Conservation (phyloP, 2,797 vertebrate species). For the Octomys mimax region DNA sequence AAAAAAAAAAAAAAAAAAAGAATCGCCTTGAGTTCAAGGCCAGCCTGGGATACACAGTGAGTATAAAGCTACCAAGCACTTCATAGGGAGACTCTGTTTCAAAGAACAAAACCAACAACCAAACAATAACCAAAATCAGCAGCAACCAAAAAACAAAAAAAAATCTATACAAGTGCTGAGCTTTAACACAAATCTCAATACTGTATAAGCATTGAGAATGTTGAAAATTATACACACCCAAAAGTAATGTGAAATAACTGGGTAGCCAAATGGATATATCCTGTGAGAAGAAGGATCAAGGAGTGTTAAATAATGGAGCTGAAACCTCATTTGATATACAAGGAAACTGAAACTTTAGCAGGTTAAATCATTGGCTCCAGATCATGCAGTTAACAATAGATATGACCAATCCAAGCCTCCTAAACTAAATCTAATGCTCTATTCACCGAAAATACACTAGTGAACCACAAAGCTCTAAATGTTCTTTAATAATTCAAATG, state of each 20-base stretch:
- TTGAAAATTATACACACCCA: slow-evolving; percentile 52
- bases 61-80: neutral
- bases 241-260: slow-evolving; percentile 67
- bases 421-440: neutral
- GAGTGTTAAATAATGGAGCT: neutral
- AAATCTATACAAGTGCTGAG: slow-evolving; percentile 36
- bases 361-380: neutral
- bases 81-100: neutral
- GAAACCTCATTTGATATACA: slow-evolving; percentile 13
- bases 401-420: neutral
- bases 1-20: neutral
- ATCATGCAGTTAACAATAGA: neutral
- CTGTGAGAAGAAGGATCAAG: slow-evolving; percentile 53
- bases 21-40: neutral
- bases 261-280: neutral
- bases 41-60: neutral
- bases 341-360: neutral
- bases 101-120: neutral
- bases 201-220: slow-evolving; percentile 32
- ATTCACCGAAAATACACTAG: neutral
- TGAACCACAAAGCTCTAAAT: neutral
- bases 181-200: slow-evolving; percentile 71
- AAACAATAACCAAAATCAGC: neutral
- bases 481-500: neutral
- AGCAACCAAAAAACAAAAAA: neutral